Base-by-base conservation (phyloP, 2,888 invertebrate genomes). In the Norana najaformis region DNA sequence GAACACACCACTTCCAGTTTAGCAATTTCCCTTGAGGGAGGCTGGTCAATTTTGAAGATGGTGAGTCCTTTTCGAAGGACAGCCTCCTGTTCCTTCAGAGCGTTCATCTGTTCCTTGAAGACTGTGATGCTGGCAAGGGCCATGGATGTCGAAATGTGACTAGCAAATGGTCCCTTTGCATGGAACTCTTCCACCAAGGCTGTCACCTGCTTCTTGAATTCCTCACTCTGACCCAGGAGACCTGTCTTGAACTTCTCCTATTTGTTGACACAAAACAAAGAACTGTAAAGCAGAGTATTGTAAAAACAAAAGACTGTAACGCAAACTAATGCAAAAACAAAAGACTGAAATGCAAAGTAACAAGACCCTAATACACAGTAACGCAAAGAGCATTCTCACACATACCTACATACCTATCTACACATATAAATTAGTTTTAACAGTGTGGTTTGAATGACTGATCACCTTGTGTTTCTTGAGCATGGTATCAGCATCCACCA, bases 11-110 rank as follows among this genome's bases (percentile, higher is more conserved):
- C 94, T 91, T 95, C 95, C 69, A 95, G 92, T 47, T 92, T 91
- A 34, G 93, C 93, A 89, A 95, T 93, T 82, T 95, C 95, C 92
- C 95, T 95, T 30, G 94, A 94, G 30, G 94, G 96, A 93, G 97
- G 97, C 90, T 97, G 96, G 94, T 96, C 97, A 90, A 98, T 96
- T 93, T 97, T 96, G 94, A 98, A 97, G 88, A 97, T 96, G 47
- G 96, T 96, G 91, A 98, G 96, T 93, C 97, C 97, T 90, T 93
- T 92, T 16, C 95, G 91, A 30, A 97, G 95, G 89, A 95, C 95
- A 90, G 96, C 95, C 94, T 97, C 97, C 93, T 96, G 96, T 82
- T 96, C 95, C 93, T 96, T 96, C 91, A 97, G 95, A 0, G 95
- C 95, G 89, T 92, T 92, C 92, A 95, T 92, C 91, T 93, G 93